Base-by-base conservation (phyloP, 1,140 invertebrate genomes). In the Drosophila busckii region DNA sequence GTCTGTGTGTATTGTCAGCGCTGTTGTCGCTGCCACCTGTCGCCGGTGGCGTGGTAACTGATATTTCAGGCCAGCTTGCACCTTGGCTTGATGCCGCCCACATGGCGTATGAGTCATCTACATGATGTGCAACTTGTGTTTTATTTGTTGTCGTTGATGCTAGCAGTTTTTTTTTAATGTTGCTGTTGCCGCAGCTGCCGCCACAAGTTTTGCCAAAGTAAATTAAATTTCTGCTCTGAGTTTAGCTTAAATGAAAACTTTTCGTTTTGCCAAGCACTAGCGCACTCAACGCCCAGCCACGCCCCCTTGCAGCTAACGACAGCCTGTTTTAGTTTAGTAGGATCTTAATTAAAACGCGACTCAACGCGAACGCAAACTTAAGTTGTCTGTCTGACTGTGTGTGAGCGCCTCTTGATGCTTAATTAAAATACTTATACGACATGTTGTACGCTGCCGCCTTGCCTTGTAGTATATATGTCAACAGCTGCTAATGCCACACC, bases 351-450 rank as follows among this genome's bases (percentile, higher is more conserved):
- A 80, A 80, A 80, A 80, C 63, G 73, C 68, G 75, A 45, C 45
- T 67, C 45, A 32, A 32, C 45, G 59, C 52, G 35, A 9, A 34
- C 49, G n/a, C n/a, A n/a, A 78, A 82, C 75, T 80, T 71, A 58
- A 59, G 50, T 31, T 17, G 5, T 49, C 28, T 44, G 25, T 48
- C 44, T 61, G 53, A 45, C 37, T 63, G 40, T 67, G 69, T 58
- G 68, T 63, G 70, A 34, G 58, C 53, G 73, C 42, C 64, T 54
- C 68, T 80, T 80, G 73, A 82, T 80, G 75, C 75, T 80, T 80
- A 80, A 80, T 80, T 80, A 80, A 80, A 80, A 80, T 80, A 80
- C 73, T 80, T 82, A 82, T 73, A 73, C 75, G 73, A 80, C 73
- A 80, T 80, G 73, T 68, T 64, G 68, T 80, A 68, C 73, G 19